Conservation (phyloP, 2,888 invertebrate species). For the Himalopsyche kuldschensis region DNA sequence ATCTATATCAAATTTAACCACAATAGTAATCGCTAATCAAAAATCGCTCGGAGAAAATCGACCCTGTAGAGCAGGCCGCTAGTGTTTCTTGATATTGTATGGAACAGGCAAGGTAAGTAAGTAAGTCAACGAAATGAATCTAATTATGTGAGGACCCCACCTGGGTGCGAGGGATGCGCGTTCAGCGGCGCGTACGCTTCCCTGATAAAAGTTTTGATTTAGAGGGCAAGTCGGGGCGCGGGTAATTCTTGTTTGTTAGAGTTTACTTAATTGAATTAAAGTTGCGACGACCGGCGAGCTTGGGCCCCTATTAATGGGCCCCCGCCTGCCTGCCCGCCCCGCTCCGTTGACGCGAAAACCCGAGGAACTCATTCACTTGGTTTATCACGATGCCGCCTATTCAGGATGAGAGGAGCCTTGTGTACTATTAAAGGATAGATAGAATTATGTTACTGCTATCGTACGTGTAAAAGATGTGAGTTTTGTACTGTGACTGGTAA, state of each 20-base stretch:
- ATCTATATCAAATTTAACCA: too few relatives aligned
- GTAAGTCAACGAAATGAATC: conserved; percentile 2
- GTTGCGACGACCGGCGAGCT: conserved; percentile 5
- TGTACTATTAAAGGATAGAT: neutral
- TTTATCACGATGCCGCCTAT: neutral
- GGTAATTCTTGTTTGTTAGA: conserved; percentile 31
- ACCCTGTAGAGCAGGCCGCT: neutral
- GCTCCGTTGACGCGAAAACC: neutral
- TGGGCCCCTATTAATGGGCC: neutral
- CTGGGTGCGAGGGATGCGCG: conserved; percentile 13
- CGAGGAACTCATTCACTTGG: neutral
- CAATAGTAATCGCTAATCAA: neutral
- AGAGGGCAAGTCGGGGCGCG: conserved; percentile 27
- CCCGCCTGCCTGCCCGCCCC: neutral
- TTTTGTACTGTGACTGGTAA: too few relatives aligned
- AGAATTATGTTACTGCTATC: too few relatives aligned
- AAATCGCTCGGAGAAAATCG: neutral
- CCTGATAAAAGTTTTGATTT: conserved; percentile 32
- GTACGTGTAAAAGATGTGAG: too few relatives aligned
- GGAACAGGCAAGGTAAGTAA: neutral
- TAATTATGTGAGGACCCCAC: conserved; percentile 16
- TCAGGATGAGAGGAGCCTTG: neutral
- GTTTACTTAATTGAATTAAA: conserved; percentile 30
- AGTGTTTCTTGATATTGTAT: neutral
- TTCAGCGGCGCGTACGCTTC: conserved; percentile 1